Evolutionary conservation across 2,888 invertebrate genomes (phyloP).

Genomic region (Heliconius erato): DNA sequence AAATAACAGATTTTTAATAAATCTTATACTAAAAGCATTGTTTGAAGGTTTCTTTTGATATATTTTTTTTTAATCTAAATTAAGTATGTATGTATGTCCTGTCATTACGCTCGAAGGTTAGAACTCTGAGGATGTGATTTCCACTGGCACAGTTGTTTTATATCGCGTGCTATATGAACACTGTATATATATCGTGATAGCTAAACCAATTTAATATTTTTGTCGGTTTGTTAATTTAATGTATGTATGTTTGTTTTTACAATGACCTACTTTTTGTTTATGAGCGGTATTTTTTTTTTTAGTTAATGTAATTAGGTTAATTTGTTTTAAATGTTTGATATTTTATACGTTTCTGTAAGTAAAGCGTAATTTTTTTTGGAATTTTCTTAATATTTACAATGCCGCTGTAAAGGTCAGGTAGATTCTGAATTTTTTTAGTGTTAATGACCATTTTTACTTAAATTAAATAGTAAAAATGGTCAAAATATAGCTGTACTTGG

Average conservation of each 20-base stretch:
- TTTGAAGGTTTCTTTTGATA: neutral
- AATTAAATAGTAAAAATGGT: no score
- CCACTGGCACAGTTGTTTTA: conserved; percentile 63
- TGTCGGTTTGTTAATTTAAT: conserved; percentile 26
- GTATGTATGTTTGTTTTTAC: conserved; percentile 21
- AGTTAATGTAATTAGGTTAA: neutral
- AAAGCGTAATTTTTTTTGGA: neutral
- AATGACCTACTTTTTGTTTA: conserved; percentile 30
- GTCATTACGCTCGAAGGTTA: conserved; percentile 75
- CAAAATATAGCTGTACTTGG: no score
- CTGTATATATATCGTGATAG: conserved; percentile 46
- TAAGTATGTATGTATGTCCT: conserved; percentile 65
- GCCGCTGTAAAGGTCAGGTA: neutral
- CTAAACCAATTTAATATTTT: conserved; percentile 37
- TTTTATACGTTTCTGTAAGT: neutral
- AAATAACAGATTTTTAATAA: neutral
- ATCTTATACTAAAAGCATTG: neutral
- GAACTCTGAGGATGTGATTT: conserved; percentile 72
- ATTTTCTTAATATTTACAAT: neutral
- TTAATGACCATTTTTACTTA: no score
- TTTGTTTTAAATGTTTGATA: neutral
- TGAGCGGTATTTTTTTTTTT: neutral
- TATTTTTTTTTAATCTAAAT: conserved; percentile 44
- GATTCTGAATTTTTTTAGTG: no score
- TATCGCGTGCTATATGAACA: conserved; percentile 47